Base-by-base conservation (phyloP, 2,113 vertebrate genomes). In the Pitta sordida region DNA sequence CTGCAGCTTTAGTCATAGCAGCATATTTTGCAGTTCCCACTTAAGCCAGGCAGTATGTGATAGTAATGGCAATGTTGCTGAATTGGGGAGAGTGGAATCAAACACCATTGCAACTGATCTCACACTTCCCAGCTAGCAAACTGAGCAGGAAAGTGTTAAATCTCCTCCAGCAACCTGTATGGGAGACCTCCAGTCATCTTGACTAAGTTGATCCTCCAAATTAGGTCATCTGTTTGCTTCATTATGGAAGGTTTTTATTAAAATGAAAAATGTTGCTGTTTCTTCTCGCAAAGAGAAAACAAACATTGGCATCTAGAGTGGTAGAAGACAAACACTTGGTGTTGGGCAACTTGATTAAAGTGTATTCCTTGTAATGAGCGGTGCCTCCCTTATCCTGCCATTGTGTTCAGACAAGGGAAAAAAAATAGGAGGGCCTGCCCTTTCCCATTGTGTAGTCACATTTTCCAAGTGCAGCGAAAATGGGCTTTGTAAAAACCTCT, bases 301-400 rank as follows among this genome's bases (percentile, higher is more conserved):
- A 95, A 96, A 96, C 95, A 90, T 70, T 94, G 94, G 85, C 91
- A 92, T 86, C 46, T 89, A 60, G 67, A 81, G 85, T 75, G 79
- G 48, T 94, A 32, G 69, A 90, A 93, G 93, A 90, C 8, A 60
- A 95, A 91, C 81, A 77, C 77, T 91, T 92, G 55, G 91, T 92
- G 77, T 83, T 88, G 91, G 90, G 93, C 86, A 94, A 55, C 76
- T 91, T 91, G 95, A 97, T 94, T 96, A 94, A 95, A 95, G 89
- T 90, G 37, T 93, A 93, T 96, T 95, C 88, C 93, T 86, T 92
- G 81, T 86, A 95, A 89, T 83, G 83, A 94, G 84, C 0, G 86
- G 91, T 96, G 91, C 95, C 95, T 96, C 96, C 96, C 97, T 97
- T 95, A 96, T 97, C 97, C 97, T 97, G 96, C 67, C 93, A 97